These are phyloP conservation scores for Geotrypetes seraphini DNA, from an alignment of 2,797 vertebrate genomes.

Conservation along the genomic window DNA sequence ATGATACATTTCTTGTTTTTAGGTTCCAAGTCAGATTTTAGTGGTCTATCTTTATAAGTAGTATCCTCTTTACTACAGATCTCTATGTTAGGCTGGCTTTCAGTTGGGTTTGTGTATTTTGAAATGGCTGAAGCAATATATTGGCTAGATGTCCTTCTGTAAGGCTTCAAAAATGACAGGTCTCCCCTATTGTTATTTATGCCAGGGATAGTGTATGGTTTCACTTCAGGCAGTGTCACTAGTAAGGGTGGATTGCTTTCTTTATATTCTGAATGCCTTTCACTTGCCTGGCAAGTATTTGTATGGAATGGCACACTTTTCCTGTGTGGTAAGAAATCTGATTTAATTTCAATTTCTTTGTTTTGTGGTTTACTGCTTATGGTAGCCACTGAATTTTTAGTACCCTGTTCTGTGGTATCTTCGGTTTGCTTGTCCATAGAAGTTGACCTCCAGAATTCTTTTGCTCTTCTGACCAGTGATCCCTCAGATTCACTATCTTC, in stretches of 20 bases:
- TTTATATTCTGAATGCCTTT: slow-evolving; percentile 21
- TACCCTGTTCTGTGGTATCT: slow-evolving; percentile 4
- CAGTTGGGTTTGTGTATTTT: slow-evolving; percentile 51
- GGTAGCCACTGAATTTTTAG: slow-evolving; percentile 4
- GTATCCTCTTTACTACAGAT: slow-evolving; percentile 2
- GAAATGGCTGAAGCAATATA: slow-evolving; percentile 85
- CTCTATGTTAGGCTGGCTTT: slow-evolving; percentile 20
- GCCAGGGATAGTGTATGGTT: slow-evolving; percentile 23
- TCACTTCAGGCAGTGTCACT: slow-evolving; percentile 26
- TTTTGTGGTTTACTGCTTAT: slow-evolving; percentile 8
- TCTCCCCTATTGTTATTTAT: slow-evolving; percentile 39
- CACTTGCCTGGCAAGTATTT: neutral
- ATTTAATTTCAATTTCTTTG: slow-evolving; percentile 14
- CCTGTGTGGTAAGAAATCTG: slow-evolving; percentile 15
- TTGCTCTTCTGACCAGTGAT: slow-evolving; percentile 60
- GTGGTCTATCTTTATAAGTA: neutral
- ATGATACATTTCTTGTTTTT: neutral
- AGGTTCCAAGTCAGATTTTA: neutral
- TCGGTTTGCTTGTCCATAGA: slow-evolving; percentile 33
- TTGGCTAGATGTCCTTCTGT: slow-evolving; percentile 83
- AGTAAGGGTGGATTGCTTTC: slow-evolving; percentile 27
- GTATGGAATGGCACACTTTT: slow-evolving; percentile 11
- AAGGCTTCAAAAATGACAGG: slow-evolving; percentile 66
- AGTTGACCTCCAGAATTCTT: slow-evolving; percentile 72
- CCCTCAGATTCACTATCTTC: slow-evolving; percentile 29